These are phyloP conservation scores for Euwallacea fornicatus DNA, from an alignment of 1,140 invertebrate genomes.

Conservation along the genomic window DNA sequence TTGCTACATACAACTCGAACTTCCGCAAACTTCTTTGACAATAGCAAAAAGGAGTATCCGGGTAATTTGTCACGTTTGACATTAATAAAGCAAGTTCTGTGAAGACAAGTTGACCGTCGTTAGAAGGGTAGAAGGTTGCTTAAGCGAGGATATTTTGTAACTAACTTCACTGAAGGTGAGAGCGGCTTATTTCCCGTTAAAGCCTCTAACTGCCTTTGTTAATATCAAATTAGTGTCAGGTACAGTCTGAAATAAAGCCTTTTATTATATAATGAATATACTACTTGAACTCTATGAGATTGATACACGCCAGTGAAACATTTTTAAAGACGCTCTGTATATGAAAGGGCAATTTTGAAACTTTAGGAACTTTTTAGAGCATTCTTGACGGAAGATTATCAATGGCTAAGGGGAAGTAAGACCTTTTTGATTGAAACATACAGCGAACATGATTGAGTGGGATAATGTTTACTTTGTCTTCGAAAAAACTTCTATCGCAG, in stretches of 20 bases:
- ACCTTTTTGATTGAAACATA: too few species aligned
- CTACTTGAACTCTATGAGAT: too few species aligned
- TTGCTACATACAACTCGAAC: constrained; percentile 7
- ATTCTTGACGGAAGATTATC: too few species aligned
- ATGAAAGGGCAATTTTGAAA: too few species aligned
- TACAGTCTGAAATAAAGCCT: not conserved
- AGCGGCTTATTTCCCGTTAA: constrained; percentile 12
- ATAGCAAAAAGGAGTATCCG: constrained; percentile 18
- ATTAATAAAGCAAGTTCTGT: constrained; percentile 30
- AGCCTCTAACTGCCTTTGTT: constrained; percentile 7
- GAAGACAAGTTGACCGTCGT: constrained; percentile 23
- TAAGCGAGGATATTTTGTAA: constrained; percentile 25
- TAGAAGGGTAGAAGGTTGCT: constrained; percentile 26
- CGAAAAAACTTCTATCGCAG: too few species aligned
- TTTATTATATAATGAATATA: not conserved
- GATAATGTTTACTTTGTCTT: too few species aligned
- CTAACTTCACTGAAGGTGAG: constrained; percentile 28
- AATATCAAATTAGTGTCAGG: constrained; percentile 7
- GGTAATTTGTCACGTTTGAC: constrained; percentile 31
- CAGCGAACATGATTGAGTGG: too few species aligned
- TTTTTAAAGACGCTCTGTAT: too few species aligned
- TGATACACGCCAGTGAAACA: too few species aligned
- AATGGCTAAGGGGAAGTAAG: too few species aligned
- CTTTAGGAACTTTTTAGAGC: too few species aligned
- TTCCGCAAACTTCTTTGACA: constrained; percentile 15